A percentile compares a stretch with the other conserved stretches of the same genome.
Conservation (phyloP, 2,797 vertebrate species). For the Leucoraja ocellata region DNA sequence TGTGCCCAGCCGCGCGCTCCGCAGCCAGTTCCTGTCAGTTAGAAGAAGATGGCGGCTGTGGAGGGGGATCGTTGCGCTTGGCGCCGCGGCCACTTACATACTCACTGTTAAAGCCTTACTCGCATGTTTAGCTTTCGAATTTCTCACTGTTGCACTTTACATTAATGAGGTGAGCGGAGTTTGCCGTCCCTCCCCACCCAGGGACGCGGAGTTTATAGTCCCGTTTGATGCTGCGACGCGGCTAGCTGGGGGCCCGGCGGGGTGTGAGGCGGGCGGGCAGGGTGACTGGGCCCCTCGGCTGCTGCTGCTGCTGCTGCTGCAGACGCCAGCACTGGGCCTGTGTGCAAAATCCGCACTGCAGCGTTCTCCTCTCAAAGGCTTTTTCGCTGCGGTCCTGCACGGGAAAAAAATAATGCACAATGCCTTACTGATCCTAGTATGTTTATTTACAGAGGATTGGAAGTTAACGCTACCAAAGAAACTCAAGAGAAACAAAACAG, state of each 20-base stretch:
- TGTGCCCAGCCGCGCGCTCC: constrained; percentile 27
- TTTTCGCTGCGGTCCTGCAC: neutral
- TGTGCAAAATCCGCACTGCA: constrained; percentile 26
- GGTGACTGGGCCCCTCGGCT: neutral
- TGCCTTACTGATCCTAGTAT: neutral
- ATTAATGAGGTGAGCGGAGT: constrained; percentile 57
- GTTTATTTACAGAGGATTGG: constrained; percentile 75
- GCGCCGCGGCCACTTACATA: constrained; percentile 9
- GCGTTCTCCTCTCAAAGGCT: neutral
- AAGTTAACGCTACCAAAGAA: constrained; percentile 99
- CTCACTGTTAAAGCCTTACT: constrained; percentile 18
- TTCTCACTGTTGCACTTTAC: constrained; percentile 59
- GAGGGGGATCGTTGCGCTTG: neutral
- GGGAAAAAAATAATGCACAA: neutral
- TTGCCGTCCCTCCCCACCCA: neutral
- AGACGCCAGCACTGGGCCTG: constrained; percentile 5
- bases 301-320: neutral
- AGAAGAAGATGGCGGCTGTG: constrained; percentile 34
- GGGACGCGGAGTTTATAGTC: neutral
- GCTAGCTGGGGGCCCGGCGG: neutral
- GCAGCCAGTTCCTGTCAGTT: constrained; percentile 32
- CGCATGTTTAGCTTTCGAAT: constrained; percentile 39
- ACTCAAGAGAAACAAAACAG: constrained; percentile 83
- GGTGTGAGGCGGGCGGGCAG: neutral
- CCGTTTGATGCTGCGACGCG: neutral